phyloP scores from a whole-genome alignment of 2,113 vertebrate genomes.

The Hippocampus abdominalis region DNA sequence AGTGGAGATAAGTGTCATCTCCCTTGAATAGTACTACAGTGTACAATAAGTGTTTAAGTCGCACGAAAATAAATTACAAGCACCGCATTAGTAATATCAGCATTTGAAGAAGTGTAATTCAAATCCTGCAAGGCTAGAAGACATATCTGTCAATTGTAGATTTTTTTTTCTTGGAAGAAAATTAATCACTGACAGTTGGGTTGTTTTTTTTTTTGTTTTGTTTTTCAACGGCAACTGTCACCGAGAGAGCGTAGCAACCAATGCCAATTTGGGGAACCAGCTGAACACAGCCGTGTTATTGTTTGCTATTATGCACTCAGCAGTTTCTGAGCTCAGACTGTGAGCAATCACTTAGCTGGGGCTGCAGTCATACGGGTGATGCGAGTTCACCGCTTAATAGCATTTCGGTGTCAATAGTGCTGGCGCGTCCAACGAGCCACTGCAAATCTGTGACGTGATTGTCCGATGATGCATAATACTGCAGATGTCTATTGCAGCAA shows the following conservation, averaged over 20 bases:
- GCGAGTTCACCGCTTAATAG: constrained; percentile 43
- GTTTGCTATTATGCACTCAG: constrained; percentile 28
- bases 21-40: background rate
- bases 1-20: background rate
- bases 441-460: constrained; percentile 12
- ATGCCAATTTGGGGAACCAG: constrained; percentile 37
- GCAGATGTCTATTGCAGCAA: constrained; percentile 7
- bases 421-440: constrained; percentile 23
- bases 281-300: constrained; percentile 42
- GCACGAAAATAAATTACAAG: background rate
- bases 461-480: constrained; percentile 16
- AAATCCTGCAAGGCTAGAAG: background rate
- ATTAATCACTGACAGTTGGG: constrained; percentile 28
- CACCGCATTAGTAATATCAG: background rate
- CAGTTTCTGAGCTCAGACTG: constrained; percentile 40
- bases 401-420: constrained; percentile 27
- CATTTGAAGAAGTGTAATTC: background rate
- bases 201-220: background rate
- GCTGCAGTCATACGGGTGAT: constrained; percentile 33
- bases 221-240: background rate
- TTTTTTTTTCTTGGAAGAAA: constrained; percentile 25
- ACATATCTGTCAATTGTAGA: constrained; percentile 26
- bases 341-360: constrained; percentile 33
- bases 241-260: background rate
- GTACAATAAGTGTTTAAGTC: background rate